A percentile compares a stretch with the other conserved stretches of the same genome.
phyloP scores from a whole-genome alignment of 2,888 invertebrate species.

The Noctua janthina region DNA sequence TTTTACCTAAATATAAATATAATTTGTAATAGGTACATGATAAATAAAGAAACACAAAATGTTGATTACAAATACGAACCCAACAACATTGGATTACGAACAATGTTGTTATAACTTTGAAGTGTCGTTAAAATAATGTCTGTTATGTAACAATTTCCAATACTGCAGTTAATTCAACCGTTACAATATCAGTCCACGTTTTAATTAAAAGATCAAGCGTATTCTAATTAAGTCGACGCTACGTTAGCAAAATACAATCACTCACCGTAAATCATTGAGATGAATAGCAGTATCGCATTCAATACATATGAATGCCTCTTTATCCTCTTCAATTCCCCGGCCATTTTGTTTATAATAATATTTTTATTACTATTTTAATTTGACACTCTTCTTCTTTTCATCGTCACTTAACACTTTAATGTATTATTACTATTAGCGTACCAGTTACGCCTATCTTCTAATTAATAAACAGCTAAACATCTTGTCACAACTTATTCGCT shows the following conservation, averaged over 20 bases:
- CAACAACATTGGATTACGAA: not conserved
- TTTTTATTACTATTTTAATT: constrained; percentile 74
- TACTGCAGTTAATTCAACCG: constrained; percentile 33
- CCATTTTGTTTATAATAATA: constrained; percentile 79
- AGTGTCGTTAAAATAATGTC: not conserved
- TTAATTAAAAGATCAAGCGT: constrained; percentile 60
- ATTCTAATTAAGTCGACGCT: constrained; percentile 68
- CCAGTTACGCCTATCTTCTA: constrained; percentile 68
- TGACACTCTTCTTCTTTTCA: constrained; percentile 83
- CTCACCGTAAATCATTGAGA: constrained; percentile 88
- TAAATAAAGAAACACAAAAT: not conserved
- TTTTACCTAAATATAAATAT: not conserved
- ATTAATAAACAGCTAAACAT: constrained; percentile 75
- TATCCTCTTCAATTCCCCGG: constrained; percentile 80
- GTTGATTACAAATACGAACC: not conserved
- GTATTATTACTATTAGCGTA: constrained; percentile 69
- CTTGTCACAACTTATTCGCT: constrained; percentile 79
- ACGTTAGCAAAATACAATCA: constrained; percentile 71
- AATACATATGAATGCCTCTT: constrained; percentile 84
- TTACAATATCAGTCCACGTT: constrained; percentile 42
- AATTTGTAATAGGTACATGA: not conserved
- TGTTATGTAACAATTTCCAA: constrained; percentile 42
- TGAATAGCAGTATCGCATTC: constrained; percentile 84
- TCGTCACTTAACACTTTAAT: constrained; percentile 80
- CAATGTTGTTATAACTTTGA: constrained; percentile 4